Base-by-base conservation (phyloP, 1,140 invertebrate species). In the Bicyclus anynana region DNA sequence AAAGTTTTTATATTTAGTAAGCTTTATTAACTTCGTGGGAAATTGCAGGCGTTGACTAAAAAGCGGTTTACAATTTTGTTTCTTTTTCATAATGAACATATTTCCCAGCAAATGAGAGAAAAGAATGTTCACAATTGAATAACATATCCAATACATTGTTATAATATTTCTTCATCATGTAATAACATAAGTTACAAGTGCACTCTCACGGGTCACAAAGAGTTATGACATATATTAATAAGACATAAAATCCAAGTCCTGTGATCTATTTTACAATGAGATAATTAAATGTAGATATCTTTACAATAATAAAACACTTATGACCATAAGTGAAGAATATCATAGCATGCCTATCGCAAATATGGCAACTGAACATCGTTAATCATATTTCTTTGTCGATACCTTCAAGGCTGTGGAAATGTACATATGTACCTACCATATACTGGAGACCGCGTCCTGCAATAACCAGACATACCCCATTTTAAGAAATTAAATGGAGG, bases 291-390 rank as follows among this genome's bases (percentile, higher is more conserved):
- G 52, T n/a, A 51, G 27, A 59, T 59, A 63, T 52, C 54, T 56
- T 65, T 44, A 60, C 49, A 55, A 57, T 57, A 52, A 65, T 59
- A 55, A 57, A 60, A 60, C 62, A 47, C 46, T 65, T 65, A 65
- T 65, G 57, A 53, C 62, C 62, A 65, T 65, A 65, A 48, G 18
- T 13, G 47, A 16, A 37, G 42, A 27, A 27, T 53, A 53, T 40
- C 57, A 52, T 53, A 53, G 12, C 42, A 12, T 27, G 33, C 44
- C 35, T 40, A 26, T 40, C 48, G 21, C 44, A 21, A 47, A 33
- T 49, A 53, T 48, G 42, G 33, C 23, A 29, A 20, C 6, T 20
- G 44, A 40, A 14, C 21, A 40, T 38, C 33, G 35, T 59, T 48
- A 59, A 59, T 59, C 57, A 59, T 59, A 59, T 27, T 38, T 26